Base-by-base conservation (phyloP, 1,140 invertebrate genomes). In the Conus betulinus region DNA sequence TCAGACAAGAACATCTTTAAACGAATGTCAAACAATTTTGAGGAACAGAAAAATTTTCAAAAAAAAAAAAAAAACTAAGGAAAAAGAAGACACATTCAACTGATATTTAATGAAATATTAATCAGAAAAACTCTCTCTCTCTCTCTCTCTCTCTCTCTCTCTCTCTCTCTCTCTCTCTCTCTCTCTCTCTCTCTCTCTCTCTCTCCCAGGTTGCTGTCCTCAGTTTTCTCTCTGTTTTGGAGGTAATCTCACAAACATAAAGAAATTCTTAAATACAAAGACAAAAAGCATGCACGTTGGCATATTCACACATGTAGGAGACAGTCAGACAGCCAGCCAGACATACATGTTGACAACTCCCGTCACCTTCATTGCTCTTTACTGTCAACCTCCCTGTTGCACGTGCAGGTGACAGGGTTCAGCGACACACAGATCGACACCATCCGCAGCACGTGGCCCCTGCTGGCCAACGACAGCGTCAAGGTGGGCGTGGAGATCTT, bases 371-470 rank as follows among this genome's bases (percentile, higher is more conserved):
- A 83, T n/a, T 71, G 25, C 52, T 20, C 25, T 25, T 25, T n/a
- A 23, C 25, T 51, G 15, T 8, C 15, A 20, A 17, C 20, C 17
- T 92, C 92, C 91, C 91, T 81, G 88, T 67, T 90, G 85, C 83
- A 93, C 91, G 78, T 67, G 88, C 89, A 90, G 39, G 87, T 74
- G 0, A 82, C 82, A n/a, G 87, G 87, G 5, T 92, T 93, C 84
- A 89, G 91, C 39, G 92, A 93, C 11, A 90, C 89, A 51, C 91
- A 92, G 86, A 92, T 92, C 25, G 92, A 93, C 89, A 92, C 91
- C 8, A 92, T 93, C 25, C 85, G 90, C 52, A 92, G 92, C 84
- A 93, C 92, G 13, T 93, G 92, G 92, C 92, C 92, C 10, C 53
- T 93, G 13, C 81, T 93, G n/a, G 88, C 91, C 53, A 82, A 86